Conservation (phyloP, 2,113 vertebrate species). For the Muntiacus muntjak region DNA sequence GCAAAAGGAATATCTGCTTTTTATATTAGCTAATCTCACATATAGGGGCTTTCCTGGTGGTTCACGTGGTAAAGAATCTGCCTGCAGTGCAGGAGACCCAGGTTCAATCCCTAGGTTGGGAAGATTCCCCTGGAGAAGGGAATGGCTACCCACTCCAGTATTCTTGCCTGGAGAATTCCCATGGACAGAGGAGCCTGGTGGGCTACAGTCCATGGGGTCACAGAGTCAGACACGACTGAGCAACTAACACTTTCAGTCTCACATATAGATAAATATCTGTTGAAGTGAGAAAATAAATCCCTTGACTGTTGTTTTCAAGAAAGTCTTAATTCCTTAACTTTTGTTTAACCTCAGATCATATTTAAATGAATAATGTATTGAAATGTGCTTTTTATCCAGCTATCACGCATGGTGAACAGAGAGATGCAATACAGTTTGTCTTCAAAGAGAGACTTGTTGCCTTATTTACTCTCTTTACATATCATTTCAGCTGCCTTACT, state of each 20-base stretch:
- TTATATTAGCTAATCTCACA: neutral
- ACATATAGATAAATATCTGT: neutral
- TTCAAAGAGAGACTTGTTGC: neutral
- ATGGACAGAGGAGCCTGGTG: neutral
- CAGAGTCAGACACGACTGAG: neutral
- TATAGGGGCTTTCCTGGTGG: neutral
- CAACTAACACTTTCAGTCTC: neutral
- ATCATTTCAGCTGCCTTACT: neutral
- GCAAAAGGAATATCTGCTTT: neutral
- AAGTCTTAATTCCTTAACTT: neutral
- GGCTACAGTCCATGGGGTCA: neutral
- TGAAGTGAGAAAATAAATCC: neutral
- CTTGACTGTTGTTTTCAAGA: neutral
- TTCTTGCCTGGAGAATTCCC: neutral
- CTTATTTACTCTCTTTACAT: neutral
- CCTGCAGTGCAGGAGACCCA: neutral
- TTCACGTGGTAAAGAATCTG: neutral
- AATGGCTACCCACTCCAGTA: neutral
- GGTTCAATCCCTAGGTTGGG: neutral
- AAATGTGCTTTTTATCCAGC: neutral
- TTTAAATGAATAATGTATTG: constrained; percentile 8
- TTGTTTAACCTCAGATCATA: neutral
- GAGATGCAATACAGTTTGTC: neutral
- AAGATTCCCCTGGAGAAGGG: neutral
- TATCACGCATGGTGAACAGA: neutral